Evolutionary conservation across 2,113 vertebrate species (phyloP).

Genomic region (Perccottus glenii): DNA sequence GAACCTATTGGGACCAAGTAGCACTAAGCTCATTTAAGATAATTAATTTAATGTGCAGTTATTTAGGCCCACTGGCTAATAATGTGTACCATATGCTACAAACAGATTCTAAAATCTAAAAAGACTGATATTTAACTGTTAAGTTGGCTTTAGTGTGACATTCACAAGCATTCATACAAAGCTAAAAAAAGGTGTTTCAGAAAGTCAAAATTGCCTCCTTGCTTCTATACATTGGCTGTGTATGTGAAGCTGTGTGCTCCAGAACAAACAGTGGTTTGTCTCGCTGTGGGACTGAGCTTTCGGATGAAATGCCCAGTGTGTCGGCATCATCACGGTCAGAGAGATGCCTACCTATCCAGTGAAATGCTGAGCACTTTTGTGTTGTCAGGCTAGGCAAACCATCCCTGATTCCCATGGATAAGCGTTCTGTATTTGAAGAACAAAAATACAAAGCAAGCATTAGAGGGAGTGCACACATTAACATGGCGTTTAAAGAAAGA

Average conservation of each 20-base stretch:
- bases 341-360: slow-evolving; percentile 46
- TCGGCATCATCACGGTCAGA: slow-evolving; percentile 53
- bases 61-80: neutral
- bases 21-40: neutral
- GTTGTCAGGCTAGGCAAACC: slow-evolving; percentile 43
- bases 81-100: no score
- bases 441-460: neutral
- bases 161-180: neutral
- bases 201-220: slow-evolving; percentile 14
- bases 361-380: slow-evolving; percentile 41
- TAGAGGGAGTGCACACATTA: slow-evolving; percentile 7
- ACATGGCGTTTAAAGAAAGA: slow-evolving; percentile 15
- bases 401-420: slow-evolving; percentile 43
- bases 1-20: neutral
- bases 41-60: neutral
- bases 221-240: slow-evolving; percentile 40
- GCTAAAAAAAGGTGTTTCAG: no score
- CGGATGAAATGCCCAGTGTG: slow-evolving; percentile 55
- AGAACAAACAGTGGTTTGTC: slow-evolving; percentile 49
- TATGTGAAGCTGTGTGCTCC: slow-evolving; percentile 40
- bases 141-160: no score
- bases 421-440: slow-evolving; percentile 43
- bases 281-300: slow-evolving; percentile 41
- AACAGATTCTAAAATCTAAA: no score
- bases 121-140: no score